These are phyloP conservation scores for Callorhinus ursinus DNA, from an alignment of 2,113 vertebrate genomes.

Conservation along the genomic window DNA sequence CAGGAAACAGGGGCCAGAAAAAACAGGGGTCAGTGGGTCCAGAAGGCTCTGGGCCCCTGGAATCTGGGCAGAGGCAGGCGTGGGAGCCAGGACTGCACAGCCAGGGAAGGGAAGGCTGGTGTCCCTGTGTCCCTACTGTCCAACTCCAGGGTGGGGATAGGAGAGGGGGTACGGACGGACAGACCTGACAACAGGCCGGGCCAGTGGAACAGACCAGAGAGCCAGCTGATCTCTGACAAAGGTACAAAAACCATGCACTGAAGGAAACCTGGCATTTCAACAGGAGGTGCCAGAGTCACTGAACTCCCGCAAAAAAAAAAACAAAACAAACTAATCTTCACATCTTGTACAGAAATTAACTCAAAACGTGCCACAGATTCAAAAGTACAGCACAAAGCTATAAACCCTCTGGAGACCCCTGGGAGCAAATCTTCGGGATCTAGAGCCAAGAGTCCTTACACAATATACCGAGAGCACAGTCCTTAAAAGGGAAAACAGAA, in stretches of 20 bases:
- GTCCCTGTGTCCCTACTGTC: too few relatives aligned
- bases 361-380: not conserved
- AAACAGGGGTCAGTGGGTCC: not conserved
- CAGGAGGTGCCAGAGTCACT: fast-evolving
- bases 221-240: not conserved
- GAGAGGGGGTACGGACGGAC: not conserved
- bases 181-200: not conserved
- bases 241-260: not conserved
- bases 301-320: not conserved
- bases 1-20: not conserved
- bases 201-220: not conserved
- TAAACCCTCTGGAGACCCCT: not conserved
- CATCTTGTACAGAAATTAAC: not conserved
- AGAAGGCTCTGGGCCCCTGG: not conserved
- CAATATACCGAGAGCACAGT: not conserved
- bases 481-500: not conserved
- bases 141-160: not conserved
- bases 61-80: not conserved
- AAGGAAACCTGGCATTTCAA: not conserved
- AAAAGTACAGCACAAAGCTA: not conserved
- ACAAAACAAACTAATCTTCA: not conserved
- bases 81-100: not conserved
- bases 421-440: not conserved
- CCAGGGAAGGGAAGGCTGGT: not conserved
- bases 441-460: not conserved